Percentiles rank a stretch among this genome's conserved stretches.
Evolutionary conservation across 92 coral and sea anemone species (phyloP).

Genomic region (Ricordea florida): DNA sequence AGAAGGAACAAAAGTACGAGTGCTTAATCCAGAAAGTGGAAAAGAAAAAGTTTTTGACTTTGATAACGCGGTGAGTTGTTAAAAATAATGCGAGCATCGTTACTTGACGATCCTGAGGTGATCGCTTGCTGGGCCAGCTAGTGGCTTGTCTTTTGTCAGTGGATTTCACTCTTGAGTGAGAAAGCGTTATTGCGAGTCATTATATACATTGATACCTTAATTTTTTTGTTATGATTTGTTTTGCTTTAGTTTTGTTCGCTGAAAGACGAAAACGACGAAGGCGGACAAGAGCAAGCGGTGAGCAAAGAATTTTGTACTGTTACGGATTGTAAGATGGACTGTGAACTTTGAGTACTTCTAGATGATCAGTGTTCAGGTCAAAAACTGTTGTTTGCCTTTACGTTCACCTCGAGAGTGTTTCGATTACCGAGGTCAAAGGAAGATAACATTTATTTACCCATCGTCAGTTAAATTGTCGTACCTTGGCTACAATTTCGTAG

Average conservation of each 20-base stretch:
- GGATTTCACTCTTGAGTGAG: not conserved
- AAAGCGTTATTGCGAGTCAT: not conserved
- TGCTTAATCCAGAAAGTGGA: conserved; percentile 73
- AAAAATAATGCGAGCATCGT: not conserved
- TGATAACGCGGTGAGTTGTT: conserved; percentile 88
- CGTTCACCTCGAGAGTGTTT: too few relatives aligned
- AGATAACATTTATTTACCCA: too few relatives aligned
- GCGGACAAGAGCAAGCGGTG: conserved; percentile 26
- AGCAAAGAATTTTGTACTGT: conserved; percentile 12
- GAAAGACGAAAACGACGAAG: conserved; percentile 14
- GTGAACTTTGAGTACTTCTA: too few relatives aligned
- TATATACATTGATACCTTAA: not conserved
- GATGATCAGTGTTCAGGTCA: too few relatives aligned
- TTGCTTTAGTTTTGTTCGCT: conserved; percentile 44
- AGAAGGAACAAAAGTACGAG: conserved; percentile 71
- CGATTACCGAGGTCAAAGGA: too few relatives aligned
- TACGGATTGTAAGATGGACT: not conserved
- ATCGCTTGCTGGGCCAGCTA: conserved; percentile 10
- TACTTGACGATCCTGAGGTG: too few relatives aligned
- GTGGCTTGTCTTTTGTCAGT: not conserved
- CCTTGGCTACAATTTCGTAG: too few relatives aligned
- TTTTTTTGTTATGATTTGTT: conserved; percentile 22
- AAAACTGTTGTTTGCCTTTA: too few relatives aligned
- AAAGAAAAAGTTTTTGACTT: conserved; percentile 82
- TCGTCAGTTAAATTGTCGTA: too few relatives aligned